phyloP scores from a whole-genome alignment of 2,888 invertebrate species.

The Heliconius hortense region DNA sequence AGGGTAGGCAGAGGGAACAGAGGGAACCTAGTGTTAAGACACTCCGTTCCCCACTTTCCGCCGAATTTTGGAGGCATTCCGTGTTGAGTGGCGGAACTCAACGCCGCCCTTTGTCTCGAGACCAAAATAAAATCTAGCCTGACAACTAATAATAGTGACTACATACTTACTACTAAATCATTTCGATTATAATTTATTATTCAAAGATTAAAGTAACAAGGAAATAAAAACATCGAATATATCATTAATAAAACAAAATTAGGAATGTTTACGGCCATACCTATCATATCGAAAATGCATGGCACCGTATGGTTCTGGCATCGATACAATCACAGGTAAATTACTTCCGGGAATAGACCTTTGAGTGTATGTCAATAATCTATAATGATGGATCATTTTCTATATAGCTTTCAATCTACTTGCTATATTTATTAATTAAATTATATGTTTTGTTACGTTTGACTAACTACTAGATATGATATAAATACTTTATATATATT shows the following conservation, averaged over 20 bases:
- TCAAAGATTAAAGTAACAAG: neutral
- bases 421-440: neutral
- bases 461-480: neutral
- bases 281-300: slow-evolving; percentile 15
- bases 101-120: too few relatives aligned
- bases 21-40: too few relatives aligned
- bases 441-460: neutral
- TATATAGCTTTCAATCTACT: neutral
- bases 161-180: neutral
- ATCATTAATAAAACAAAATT: neutral
- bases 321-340: slow-evolving; percentile 32
- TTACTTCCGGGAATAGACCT: slow-evolving; percentile 27
- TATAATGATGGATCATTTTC: neutral
- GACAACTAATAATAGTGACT: neutral
- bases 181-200: neutral
- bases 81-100: too few relatives aligned
- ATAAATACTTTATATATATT: neutral
- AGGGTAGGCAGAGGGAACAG: too few relatives aligned
- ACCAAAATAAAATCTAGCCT: neutral
- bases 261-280: neutral
- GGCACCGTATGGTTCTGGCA: slow-evolving; percentile 26
- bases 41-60: too few relatives aligned
- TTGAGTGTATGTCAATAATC: slow-evolving; percentile 5
- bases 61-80: too few relatives aligned
- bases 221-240: neutral